Evolutionary conservation across 2,797 vertebrate genomes (phyloP).

Genomic region (Pteronotus mesoamericanus): DNA sequence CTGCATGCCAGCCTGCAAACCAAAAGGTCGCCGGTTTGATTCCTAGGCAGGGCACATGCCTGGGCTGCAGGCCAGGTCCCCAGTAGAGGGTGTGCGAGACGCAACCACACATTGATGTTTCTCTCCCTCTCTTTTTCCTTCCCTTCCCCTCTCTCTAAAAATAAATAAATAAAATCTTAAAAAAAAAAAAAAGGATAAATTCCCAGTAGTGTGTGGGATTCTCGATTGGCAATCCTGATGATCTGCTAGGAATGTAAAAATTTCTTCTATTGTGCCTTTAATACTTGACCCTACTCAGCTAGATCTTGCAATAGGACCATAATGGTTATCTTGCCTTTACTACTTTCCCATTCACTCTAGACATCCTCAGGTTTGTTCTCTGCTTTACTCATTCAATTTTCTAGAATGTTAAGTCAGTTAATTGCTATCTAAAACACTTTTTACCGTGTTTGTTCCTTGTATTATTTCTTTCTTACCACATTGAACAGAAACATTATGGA

Average conservation of each 20-base stretch:
- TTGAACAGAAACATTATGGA: not conserved
- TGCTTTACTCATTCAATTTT: not conserved
- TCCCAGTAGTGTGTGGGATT: not conserved
- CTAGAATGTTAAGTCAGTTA: not conserved
- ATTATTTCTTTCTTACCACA: not conserved
- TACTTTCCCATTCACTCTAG: not conserved
- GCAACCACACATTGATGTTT: too few relatives aligned
- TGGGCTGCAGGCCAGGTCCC: too few relatives aligned
- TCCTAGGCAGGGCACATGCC: too few relatives aligned
- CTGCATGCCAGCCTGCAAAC: too few relatives aligned
- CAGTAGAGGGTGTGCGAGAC: too few relatives aligned
- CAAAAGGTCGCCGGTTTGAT: too few relatives aligned
- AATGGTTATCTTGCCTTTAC: not conserved
- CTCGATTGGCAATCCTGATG: not conserved
- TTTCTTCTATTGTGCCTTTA: not conserved
- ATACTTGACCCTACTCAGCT: not conserved
- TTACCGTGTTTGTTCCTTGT: not conserved
- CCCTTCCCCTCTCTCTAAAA: too few relatives aligned
- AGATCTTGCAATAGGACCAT: not conserved
- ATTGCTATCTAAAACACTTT: not conserved
- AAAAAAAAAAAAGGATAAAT: conserved; percentile 19
- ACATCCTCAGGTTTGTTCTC: not conserved
- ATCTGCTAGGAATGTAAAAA: not conserved
- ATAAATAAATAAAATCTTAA: too few relatives aligned
- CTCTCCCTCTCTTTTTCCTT: too few relatives aligned